Evolutionary conservation across 1,140 invertebrate genomes (phyloP).

Genomic region (Drosophila grimshawi): DNA sequence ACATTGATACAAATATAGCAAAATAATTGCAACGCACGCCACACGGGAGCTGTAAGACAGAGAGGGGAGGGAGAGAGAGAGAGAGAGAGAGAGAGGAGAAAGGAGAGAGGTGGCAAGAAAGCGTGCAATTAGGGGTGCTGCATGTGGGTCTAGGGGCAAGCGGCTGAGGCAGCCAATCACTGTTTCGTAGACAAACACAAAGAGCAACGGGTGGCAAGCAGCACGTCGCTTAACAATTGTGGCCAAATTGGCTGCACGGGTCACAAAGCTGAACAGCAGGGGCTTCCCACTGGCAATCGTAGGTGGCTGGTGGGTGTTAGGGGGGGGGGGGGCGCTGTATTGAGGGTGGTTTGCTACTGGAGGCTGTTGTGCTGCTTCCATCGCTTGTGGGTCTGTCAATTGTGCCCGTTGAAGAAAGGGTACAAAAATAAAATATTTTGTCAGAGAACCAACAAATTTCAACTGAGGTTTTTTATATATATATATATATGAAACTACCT

Average conservation of each 20-base stretch:
- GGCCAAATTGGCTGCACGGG: constrained; percentile 48
- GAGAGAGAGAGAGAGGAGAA: no score
- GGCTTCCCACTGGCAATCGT: not conserved
- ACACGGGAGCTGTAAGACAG: not conserved
- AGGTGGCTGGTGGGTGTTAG: no score
- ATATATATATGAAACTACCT: not conserved
- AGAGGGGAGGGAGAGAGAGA: no score
- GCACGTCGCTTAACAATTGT: constrained; percentile 28
- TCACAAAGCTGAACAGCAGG: constrained; percentile 25
- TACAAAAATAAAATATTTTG: no score
- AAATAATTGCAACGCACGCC: constrained; percentile 33
- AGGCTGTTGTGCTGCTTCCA: not conserved
- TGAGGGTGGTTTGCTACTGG: no score
- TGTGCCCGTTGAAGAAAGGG: no score
- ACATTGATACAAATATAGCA: constrained; percentile 48
- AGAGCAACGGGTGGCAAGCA: constrained; percentile 2
- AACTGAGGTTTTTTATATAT: not conserved
- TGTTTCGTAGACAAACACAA: constrained; percentile 15
- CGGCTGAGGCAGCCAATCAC: constrained; percentile 33
- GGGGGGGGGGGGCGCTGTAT: not conserved
- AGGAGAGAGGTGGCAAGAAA: no score
- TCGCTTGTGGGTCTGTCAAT: no score
- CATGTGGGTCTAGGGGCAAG: not conserved
- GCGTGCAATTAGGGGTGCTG: not conserved
- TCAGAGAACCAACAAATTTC: no score